Percentiles rank a stretch among this genome's conserved stretches.
Conservation (phyloP, 1,140 invertebrate species). For the Gonatopus flavifemur region DNA sequence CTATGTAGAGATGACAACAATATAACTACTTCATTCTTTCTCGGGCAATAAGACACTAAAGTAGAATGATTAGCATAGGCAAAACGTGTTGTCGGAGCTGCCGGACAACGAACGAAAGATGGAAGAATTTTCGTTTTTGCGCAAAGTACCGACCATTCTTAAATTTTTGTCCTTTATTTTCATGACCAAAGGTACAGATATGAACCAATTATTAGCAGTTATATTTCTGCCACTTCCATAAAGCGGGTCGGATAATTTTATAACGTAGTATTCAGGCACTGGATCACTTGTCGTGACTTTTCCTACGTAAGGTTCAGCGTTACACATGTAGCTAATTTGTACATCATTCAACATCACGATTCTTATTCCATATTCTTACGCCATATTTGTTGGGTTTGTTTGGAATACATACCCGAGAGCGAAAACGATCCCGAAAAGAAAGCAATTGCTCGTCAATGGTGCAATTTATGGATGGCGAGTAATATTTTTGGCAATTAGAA, state of each 20-base stretch:
- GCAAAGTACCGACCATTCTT: conserved; percentile 38
- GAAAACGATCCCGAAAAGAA: too few species aligned
- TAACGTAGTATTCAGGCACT: conserved; percentile 5
- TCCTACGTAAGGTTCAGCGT: conserved; percentile 16
- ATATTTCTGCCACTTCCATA: conserved; percentile 20
- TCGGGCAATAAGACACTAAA: conserved; percentile 31
- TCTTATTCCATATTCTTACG: too few species aligned
- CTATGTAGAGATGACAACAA: conserved; percentile 19
- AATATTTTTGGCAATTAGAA: conserved; percentile 10
- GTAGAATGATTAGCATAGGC: conserved; percentile 29
- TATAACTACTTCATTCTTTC: conserved; percentile 35
- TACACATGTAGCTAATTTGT: conserved; percentile 13
- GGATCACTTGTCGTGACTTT: background rate
- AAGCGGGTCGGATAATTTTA: conserved; percentile 22
- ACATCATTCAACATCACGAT: conserved; percentile 12
- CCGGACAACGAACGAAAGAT: conserved; percentile 18
- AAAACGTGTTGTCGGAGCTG: conserved; percentile 22
- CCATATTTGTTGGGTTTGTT: conserved; percentile 14
- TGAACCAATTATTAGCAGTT: too few species aligned
- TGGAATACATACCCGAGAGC: conserved; percentile 40
- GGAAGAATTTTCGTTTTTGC: conserved; percentile 46
- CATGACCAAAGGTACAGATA: too few species aligned
- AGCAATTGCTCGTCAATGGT: too few species aligned
- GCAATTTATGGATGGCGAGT: conserved; percentile 9
- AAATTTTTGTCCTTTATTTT: conserved; percentile 36